These are phyloP conservation scores for Hirtodrosophila histrioides DNA, from an alignment of 2,888 invertebrate genomes.

Conservation along the genomic window DNA sequence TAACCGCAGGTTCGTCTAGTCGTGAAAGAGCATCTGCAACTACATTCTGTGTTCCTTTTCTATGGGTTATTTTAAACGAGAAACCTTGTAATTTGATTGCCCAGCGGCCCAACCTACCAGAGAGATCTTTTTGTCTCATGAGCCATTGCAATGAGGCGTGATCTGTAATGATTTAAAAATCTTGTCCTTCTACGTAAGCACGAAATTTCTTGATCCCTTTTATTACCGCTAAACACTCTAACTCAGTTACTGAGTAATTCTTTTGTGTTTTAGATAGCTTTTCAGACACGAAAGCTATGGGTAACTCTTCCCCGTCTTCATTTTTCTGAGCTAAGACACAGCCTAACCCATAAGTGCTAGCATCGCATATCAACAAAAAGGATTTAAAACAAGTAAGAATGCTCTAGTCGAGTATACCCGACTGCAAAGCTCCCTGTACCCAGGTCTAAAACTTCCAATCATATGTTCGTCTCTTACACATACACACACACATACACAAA, in stretches of 20 bases:
- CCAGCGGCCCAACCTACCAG: conserved; percentile 10
- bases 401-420: too few species aligned
- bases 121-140: background rate
- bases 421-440: too few species aligned
- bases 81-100: conserved; percentile 13
- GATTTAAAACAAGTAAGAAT: too few species aligned
- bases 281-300: too few species aligned
- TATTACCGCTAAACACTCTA: conserved; percentile 8
- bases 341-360: background rate
- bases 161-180: conserved; percentile 2
- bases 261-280: too few species aligned
- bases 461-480: too few species aligned
- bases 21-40: conserved; percentile 15
- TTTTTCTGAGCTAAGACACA: background rate
- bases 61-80: conserved; percentile 6
- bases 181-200: conserved; percentile 13
- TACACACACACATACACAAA: too few species aligned
- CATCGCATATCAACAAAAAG: too few species aligned
- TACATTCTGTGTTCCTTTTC: conserved; percentile 20
- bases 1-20: too few species aligned
- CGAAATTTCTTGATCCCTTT: conserved; percentile 5
- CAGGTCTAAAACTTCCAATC: too few species aligned
- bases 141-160: conserved; percentile 3
- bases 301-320: too few species aligned
- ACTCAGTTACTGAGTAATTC: background rate